phyloP scores from a whole-genome alignment of 2,888 invertebrate genomes.

The Drosophila diplacantha region DNA sequence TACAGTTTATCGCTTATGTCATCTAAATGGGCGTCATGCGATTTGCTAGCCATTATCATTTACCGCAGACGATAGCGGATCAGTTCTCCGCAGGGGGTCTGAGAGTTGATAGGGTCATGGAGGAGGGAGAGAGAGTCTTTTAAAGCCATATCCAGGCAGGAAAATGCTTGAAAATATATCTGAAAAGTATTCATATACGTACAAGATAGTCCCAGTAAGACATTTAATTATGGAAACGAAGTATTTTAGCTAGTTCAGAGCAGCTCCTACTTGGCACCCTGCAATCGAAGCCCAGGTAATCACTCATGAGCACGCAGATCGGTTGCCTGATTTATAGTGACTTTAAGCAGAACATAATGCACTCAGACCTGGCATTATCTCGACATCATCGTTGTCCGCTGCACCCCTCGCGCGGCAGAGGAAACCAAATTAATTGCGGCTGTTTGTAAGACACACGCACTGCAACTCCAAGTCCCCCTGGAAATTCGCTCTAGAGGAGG shows the following conservation, averaged over 20 bases:
- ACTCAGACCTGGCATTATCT: conserved; percentile 27
- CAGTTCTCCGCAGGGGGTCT: neutral
- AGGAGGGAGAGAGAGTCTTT: neutral
- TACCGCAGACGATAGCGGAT: conserved; percentile 39
- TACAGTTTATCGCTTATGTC: conserved; percentile 70
- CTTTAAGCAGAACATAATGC: conserved; percentile 56
- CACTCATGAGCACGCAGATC: conserved; percentile 27
- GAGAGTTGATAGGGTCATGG: conserved; percentile 3
- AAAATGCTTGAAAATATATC: neutral
- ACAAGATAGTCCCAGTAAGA: neutral
- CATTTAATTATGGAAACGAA: neutral
- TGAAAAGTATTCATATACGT: neutral
- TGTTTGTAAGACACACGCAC: conserved; percentile 70
- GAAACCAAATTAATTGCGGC: conserved; percentile 66
- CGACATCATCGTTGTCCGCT: conserved; percentile 6
- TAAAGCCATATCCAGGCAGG: neutral
- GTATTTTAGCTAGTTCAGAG: too few species aligned
- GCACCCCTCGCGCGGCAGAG: neutral
- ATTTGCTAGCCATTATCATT: conserved; percentile 53
- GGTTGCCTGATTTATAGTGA: conserved; percentile 48
- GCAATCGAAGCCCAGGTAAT: conserved; percentile 4
- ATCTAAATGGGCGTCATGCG: conserved; percentile 67
- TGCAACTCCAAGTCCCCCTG: conserved; percentile 52
- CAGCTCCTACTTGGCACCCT: neutral
- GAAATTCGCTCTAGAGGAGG: conserved; percentile 13